Conservation (phyloP, 2,888 invertebrate genomes). For the Aricia artaxerxes region DNA sequence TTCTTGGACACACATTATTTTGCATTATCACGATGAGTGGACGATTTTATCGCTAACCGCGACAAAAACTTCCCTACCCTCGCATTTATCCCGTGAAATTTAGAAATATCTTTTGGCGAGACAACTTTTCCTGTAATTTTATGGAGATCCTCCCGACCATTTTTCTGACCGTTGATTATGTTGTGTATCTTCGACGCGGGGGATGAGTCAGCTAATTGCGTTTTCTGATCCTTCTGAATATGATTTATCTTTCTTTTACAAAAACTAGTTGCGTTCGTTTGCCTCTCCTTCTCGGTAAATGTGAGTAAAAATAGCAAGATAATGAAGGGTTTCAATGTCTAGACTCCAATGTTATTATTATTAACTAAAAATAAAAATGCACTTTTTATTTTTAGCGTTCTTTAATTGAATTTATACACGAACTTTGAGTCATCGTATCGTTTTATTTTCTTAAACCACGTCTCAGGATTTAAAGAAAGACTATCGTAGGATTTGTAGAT, state of each 20-base stretch:
- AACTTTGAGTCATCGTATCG: neutral
- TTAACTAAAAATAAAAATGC: neutral
- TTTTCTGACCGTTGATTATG: conserved; percentile 16
- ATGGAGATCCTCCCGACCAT: conserved; percentile 27
- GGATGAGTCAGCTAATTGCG: conserved; percentile 3
- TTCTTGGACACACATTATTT: conserved; percentile 67
- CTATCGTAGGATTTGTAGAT: neutral
- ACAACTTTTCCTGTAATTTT: conserved; percentile 39
- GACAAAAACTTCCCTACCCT: conserved; percentile 43
- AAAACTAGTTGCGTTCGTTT: neutral
- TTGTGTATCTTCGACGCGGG: neutral
- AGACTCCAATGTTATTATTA: neutral
- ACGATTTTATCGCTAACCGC: conserved; percentile 58
- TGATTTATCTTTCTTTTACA: neutral
- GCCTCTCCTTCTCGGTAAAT: neutral
- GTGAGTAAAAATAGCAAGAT: neutral
- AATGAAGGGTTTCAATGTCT: neutral
- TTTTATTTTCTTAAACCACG: neutral
- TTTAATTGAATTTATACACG: neutral
- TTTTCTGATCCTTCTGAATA: neutral
- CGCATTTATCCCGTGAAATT: conserved; percentile 41
- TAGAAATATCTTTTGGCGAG: conserved; percentile 41
- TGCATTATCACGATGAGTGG: conserved; percentile 66
- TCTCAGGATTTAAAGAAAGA: neutral
- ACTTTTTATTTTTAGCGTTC: neutral